A percentile compares a stretch with the other conserved stretches of the same genome.
These are phyloP conservation scores for Phymorhynchus buccinoides DNA, from an alignment of 1,140 invertebrate genomes.

Conservation along the genomic window DNA sequence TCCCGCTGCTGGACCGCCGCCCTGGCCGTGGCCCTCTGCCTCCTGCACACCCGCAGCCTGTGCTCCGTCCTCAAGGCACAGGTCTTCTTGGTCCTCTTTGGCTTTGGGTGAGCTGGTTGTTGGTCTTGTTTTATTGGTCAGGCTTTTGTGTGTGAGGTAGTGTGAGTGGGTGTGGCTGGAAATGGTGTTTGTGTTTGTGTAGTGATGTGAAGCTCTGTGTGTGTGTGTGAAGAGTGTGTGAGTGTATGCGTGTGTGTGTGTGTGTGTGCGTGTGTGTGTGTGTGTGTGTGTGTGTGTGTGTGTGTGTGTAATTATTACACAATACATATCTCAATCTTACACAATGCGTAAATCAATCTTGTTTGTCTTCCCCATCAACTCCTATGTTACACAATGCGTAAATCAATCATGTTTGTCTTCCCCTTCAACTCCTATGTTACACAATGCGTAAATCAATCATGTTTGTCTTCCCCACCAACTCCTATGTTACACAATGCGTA, in stretches of 20 bases:
- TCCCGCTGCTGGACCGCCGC: constrained; percentile 88
- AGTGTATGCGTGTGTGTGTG: background rate
- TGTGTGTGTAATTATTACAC: background rate
- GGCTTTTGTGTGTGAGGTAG: too few relatives aligned
- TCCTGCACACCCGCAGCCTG: constrained; percentile 86
- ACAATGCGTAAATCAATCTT: too few relatives aligned
- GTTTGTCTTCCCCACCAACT: too few relatives aligned
- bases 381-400: too few relatives aligned
- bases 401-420: too few relatives aligned
- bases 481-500: too few relatives aligned
- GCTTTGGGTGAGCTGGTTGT: constrained; percentile 82
- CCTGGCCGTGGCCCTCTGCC: constrained; percentile 84
- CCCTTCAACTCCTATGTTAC: too few relatives aligned
- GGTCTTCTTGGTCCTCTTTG: constrained; percentile 81
- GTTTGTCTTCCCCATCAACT: too few relatives aligned
- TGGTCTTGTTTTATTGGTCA: background rate
- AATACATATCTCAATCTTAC: too few relatives aligned
- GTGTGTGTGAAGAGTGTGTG: too few relatives aligned
- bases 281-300: background rate
- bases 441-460: too few relatives aligned
- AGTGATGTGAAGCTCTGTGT: background rate
- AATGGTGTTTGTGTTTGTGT: background rate
- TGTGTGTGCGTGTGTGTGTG: background rate
- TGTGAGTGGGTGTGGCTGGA: background rate
- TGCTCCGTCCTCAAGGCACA: constrained; percentile 85